Percentiles rank a stretch among this genome's conserved stretches.
These are phyloP conservation scores for Ametastegia equiseti DNA, from an alignment of 2,888 invertebrate species.

Conservation along the genomic window DNA sequence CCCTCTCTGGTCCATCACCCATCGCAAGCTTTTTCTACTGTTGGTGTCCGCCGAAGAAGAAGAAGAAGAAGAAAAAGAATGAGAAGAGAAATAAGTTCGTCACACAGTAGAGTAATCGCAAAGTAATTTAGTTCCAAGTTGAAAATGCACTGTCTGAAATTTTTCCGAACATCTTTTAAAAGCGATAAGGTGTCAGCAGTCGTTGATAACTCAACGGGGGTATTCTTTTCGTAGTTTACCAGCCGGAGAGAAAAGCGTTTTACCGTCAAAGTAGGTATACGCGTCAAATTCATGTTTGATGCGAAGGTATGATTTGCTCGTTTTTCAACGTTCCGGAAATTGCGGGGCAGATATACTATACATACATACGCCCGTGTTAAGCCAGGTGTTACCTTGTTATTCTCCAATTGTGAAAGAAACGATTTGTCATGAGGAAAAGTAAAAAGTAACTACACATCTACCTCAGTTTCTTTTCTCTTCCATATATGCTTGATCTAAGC, in stretches of 20 bases:
- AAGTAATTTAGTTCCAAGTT: not conserved
- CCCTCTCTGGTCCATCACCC: slow-evolving; percentile 3
- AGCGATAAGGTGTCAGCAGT: not conserved
- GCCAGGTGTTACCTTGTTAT: slow-evolving; percentile 18
- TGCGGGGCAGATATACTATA: not conserved
- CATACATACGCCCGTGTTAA: not conserved
- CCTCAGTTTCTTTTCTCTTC: too few relatives aligned
- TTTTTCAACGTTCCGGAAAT: not conserved
- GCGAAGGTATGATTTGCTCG: slow-evolving; percentile 58
- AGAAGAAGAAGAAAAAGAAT: too few relatives aligned
- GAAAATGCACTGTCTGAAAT: not conserved
- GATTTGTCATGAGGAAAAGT: not conserved
- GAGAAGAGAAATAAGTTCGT: too few relatives aligned
- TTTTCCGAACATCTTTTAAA: not conserved
- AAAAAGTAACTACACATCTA: not conserved
- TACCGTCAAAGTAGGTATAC: not conserved
- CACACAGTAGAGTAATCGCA: not conserved
- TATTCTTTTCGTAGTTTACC: slow-evolving; percentile 49
- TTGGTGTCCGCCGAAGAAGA: not conserved
- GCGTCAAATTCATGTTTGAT: slow-evolving; percentile 45
- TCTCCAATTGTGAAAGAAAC: slow-evolving; percentile 4
- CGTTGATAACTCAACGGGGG: not conserved
- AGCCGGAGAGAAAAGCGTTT: not conserved
- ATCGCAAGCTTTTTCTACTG: not conserved
- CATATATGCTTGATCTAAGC: too few relatives aligned